A percentile compares a stretch with the other conserved stretches of the same genome.
These are phyloP conservation scores for Delia radicum DNA, from an alignment of 1,140 invertebrate genomes.

Conservation along the genomic window DNA sequence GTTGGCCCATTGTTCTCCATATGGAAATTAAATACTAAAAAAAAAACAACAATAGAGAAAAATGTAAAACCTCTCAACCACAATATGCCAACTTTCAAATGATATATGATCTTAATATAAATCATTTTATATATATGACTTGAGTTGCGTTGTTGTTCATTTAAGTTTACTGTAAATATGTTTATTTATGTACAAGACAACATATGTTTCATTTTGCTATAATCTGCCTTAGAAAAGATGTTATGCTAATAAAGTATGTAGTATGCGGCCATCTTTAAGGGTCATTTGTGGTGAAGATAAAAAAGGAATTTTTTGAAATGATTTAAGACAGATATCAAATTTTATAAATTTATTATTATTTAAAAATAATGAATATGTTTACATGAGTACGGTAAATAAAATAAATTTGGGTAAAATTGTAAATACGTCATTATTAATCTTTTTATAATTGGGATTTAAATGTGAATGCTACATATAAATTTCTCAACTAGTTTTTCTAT, in stretches of 20 bases:
- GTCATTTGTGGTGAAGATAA: background rate
- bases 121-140: background rate
- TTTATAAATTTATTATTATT: too few species aligned
- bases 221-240: background rate
- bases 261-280: too few species aligned
- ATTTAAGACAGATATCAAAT: too few species aligned
- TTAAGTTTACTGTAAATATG: background rate
- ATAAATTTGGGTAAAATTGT: too few species aligned
- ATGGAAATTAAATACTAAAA: background rate
- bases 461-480: too few species aligned
- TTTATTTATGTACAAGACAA: background rate
- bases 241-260: background rate
- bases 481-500: too few species aligned
- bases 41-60: background rate
- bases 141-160: background rate
- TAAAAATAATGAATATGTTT: too few species aligned
- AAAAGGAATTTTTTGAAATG: too few species aligned
- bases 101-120: conserved; percentile 2
- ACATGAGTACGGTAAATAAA: too few species aligned
- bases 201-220: background rate
- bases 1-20: too few species aligned
- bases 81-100: background rate
- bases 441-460: too few species aligned
- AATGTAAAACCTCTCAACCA: background rate
- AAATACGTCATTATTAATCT: too few species aligned